A percentile compares a stretch with the other conserved stretches of the same genome.
phyloP scores from a whole-genome alignment of 2,888 invertebrate species.

The Agrochola circellaris region DNA sequence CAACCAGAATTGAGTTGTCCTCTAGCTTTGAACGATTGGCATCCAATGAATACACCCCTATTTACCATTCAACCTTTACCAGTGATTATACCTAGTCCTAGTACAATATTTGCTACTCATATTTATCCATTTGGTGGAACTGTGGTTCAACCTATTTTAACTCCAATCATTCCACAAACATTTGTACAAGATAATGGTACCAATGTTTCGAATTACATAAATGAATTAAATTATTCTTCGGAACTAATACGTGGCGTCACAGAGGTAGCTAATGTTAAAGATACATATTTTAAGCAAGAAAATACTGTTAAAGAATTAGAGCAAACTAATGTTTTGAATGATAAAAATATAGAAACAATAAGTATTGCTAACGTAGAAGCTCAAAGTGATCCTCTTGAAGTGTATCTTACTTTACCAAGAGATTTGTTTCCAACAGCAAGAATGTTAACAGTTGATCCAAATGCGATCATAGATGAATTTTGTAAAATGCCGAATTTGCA shows the following conservation, averaged over 20 bases:
- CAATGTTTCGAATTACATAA: slow-evolving; percentile 18
- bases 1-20: slow-evolving; percentile 39
- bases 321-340: background rate
- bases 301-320: background rate
- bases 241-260: background rate
- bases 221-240: slow-evolving; percentile 20
- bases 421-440: slow-evolving; percentile 79
- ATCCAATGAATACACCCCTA: slow-evolving; percentile 40
- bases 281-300: slow-evolving; percentile 20
- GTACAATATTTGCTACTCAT: slow-evolving; percentile 33
- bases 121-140: slow-evolving; percentile 36
- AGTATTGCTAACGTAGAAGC: background rate
- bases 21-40: slow-evolving; percentile 39
- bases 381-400: slow-evolving; percentile 68
- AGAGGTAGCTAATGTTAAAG: background rate
- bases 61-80: slow-evolving; percentile 41
- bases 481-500: slow-evolving; percentile 75
- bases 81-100: slow-evolving; percentile 37
- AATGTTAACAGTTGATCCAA: slow-evolving; percentile 78
- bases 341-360: slow-evolving; percentile 18
- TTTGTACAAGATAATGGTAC: slow-evolving; percentile 14
- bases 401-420: slow-evolving; percentile 76
- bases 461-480: slow-evolving; percentile 81
- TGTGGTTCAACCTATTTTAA: slow-evolving; percentile 41
- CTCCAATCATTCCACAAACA: slow-evolving; percentile 43